Conservation (phyloP, 2,888 invertebrate species). For the Chloroclystis v-ata region DNA sequence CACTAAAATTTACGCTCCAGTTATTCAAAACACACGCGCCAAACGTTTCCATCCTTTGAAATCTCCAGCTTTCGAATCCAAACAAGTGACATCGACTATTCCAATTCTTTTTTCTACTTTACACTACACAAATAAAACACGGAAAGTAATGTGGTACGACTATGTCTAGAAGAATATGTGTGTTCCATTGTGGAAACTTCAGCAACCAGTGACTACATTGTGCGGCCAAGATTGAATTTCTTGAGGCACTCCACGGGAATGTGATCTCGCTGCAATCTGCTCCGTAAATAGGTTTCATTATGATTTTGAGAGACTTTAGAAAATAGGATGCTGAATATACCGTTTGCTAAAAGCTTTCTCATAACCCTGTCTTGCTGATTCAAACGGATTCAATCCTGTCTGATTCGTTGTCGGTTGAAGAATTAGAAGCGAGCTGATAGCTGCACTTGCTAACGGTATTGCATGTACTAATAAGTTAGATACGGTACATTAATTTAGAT, state of each 20-base stretch:
- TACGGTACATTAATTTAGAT: too few relatives aligned
- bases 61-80: conserved; percentile 16
- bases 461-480: too few relatives aligned
- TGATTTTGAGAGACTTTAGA: conserved; percentile 6
- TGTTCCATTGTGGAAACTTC: conserved; percentile 43
- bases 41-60: conserved; percentile 19
- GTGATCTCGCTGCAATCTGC: conserved; percentile 39
- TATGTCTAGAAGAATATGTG: conserved; percentile 37
- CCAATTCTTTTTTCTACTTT: conserved; percentile 22
- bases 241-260: conserved; percentile 41
- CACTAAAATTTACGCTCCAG: conserved; percentile 2
- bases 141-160: conserved; percentile 32
- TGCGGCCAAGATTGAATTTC: conserved; percentile 50
- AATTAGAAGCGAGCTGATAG: too few relatives aligned
- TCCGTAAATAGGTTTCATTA: conserved; percentile 29
- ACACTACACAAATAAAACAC: conserved; percentile 34
- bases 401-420: neutral
- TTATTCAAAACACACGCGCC: conserved; percentile 16
- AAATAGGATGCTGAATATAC: neutral
- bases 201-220: conserved; percentile 35
- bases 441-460: too few relatives aligned
- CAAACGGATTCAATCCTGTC: neutral
- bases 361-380: neutral
- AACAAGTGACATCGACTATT: conserved; percentile 18
- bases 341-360: neutral